phyloP scores from a whole-genome alignment of 2,888 invertebrate genomes.

The Neria commutata region DNA sequence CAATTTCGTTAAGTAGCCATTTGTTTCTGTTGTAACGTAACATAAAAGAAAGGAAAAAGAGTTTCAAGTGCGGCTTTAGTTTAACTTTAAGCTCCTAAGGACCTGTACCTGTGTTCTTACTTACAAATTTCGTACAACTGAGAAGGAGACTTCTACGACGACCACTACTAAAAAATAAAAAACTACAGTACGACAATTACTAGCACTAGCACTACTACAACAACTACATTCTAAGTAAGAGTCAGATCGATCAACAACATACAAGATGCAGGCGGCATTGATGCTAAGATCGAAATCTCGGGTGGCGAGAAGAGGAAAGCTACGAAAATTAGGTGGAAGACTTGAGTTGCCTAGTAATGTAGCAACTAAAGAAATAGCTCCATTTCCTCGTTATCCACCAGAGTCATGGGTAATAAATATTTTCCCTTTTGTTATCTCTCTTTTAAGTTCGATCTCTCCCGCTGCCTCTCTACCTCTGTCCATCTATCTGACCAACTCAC shows the following conservation, averaged over 20 bases:
- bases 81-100: slow-evolving; percentile 56
- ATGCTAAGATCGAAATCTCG: slow-evolving; percentile 90
- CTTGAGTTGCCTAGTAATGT: slow-evolving; percentile 86
- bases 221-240: slow-evolving; percentile 24
- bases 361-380: slow-evolving; percentile 84
- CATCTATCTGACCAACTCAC: slow-evolving; percentile 9
- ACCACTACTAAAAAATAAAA: slow-evolving; percentile 9
- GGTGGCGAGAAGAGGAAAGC: slow-evolving; percentile 80
- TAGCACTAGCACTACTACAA: slow-evolving; percentile 15
- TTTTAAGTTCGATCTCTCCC: slow-evolving; percentile 20
- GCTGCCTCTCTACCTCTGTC: slow-evolving; percentile 17
- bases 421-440: slow-evolving; percentile 6
- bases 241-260: slow-evolving; percentile 42
- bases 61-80: slow-evolving; percentile 43
- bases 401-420: slow-evolving; percentile 71
- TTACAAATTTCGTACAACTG: background rate
- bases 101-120: slow-evolving; percentile 51
- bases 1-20: slow-evolving; percentile 28
- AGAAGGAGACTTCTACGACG: background rate
- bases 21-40: slow-evolving; percentile 3
- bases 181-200: slow-evolving; percentile 28
- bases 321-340: slow-evolving; percentile 75
- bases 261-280: slow-evolving; percentile 87
- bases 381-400: slow-evolving; percentile 87
- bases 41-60: slow-evolving; percentile 10